Evolutionary conservation across 2,113 vertebrate genomes (phyloP).

Genomic region (Cyanoramphus novaezelandiae): DNA sequence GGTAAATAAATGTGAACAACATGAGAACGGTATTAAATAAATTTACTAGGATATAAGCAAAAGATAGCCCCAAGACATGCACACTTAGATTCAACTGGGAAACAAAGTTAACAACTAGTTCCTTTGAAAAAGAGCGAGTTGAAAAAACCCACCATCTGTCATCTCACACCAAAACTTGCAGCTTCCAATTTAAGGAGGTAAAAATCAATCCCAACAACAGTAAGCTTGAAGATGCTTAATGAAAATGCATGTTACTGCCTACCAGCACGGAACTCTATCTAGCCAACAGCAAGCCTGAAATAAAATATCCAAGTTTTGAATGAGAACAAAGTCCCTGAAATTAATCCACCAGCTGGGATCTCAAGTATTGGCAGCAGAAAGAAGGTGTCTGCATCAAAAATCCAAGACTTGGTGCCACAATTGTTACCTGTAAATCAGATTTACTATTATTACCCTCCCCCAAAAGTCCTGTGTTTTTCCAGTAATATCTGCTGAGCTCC

Average conservation of each 20-base stretch:
- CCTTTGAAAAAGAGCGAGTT: not conserved
- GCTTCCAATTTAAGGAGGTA: not conserved
- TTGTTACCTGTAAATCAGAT: not conserved
- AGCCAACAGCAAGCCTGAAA: not conserved
- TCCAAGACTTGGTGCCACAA: not conserved
- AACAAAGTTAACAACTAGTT: not conserved
- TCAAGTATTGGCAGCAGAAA: not conserved
- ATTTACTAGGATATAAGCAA: not conserved
- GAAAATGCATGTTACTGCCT: not conserved
- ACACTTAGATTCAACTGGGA: not conserved
- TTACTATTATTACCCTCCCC: not conserved
- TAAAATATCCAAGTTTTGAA: not conserved
- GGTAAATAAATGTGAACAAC: not conserved
- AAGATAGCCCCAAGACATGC: not conserved
- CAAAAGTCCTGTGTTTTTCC: rapidly evolving
- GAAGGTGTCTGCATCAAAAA: not conserved
- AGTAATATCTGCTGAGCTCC: not conserved
- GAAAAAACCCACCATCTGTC: not conserved
- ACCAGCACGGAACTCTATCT: rapidly evolving
- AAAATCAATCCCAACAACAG: not conserved
- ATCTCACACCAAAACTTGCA: not conserved
- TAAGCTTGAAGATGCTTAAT: not conserved
- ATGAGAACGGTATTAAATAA: not conserved
- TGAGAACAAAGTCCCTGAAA: not conserved
- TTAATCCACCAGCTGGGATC: not conserved